Evolutionary conservation across 92 coral and sea anemone species (phyloP), one percentile per base, ranked within the genome.

Genomic region (Zoanthus solanderi): DNA sequence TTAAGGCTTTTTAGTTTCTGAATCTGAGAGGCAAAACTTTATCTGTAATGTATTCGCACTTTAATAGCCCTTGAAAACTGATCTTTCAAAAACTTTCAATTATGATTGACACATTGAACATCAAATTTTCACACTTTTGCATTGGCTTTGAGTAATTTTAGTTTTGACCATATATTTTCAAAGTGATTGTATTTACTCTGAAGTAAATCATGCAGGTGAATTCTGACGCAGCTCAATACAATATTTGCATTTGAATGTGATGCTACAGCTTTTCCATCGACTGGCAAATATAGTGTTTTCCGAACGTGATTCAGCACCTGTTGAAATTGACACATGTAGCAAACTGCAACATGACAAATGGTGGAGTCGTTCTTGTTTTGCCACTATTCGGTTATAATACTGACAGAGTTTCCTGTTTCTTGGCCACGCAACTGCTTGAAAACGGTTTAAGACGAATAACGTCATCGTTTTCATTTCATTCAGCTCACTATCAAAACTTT

Each of bases 201-300:
- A 32, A 14, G 9, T 46, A 47, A 23, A 71, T 18, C 65, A 31
- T 4, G 75, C 75, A 81, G 85, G 85, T 81, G 85, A 46, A 46
- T 30, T 81, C 75, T 47, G 45, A 81, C 74, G 46, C 16, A 65
- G 74, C 50, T 37, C n/a, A 45, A 65, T 23, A 9, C 46, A 63
- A 18, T 81, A 66, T 66, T 81, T 81, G 85, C 75, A n/a, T 81
- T 65, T 7, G 14, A 42, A 50, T 7, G 9, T 47, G 9, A 7
- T 29, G 4, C 37, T 60, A 81, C 85, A 65, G 74, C 16, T 81
- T 81, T 81, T 53, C 75, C 66, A 46, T 50, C 75, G 16, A 16
- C 74, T 81, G 46, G 75, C 66, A 75, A 81, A 47, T 58, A 52
- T 65, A 80, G 9, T 66, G 10, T 34, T 54, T 28, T 53, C 44